These are phyloP conservation scores for Hydractinia symbiolongicarpus DNA, from an alignment of 30 jellyfish, hydroid and myxozoan genomes.

Conservation along the genomic window DNA sequence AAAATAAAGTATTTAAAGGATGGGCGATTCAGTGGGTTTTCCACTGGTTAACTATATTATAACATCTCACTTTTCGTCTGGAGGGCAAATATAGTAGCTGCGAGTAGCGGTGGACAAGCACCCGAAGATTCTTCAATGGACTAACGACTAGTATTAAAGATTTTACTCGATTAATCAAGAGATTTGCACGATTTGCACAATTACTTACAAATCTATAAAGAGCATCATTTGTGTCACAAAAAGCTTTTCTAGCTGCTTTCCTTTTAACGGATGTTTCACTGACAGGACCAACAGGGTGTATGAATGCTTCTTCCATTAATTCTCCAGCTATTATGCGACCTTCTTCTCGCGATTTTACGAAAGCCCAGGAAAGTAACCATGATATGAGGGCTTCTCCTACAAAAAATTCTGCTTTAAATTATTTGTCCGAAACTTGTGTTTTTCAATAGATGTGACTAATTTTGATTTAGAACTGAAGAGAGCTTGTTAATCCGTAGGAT, in stretches of 20 bases:
- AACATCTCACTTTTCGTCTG: too few species aligned
- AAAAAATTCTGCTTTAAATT: background rate
- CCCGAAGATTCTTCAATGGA: too few species aligned
- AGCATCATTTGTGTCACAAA: conserved; percentile 44
- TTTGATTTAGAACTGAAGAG: too few species aligned
- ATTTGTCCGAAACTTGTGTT: background rate
- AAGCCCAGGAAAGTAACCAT: conserved; percentile 76
- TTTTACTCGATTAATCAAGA: too few species aligned
- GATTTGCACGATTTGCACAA: too few species aligned
- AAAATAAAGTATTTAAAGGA: too few species aligned
- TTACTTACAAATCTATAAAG: conserved; percentile 66
- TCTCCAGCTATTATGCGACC: conserved; percentile 51
- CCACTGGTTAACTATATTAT: too few species aligned
- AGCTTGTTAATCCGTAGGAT: too few species aligned
- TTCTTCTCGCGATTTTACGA: conserved; percentile 55
- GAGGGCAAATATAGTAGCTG: too few species aligned
- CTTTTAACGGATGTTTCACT: conserved; percentile 45
- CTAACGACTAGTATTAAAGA: too few species aligned
- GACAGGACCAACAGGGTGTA: conserved; percentile 77
- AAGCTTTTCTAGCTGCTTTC: conserved; percentile 48
- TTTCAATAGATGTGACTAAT: background rate
- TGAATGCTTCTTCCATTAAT: conserved; percentile 49
- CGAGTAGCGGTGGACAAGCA: too few species aligned
- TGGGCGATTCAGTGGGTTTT: too few species aligned
- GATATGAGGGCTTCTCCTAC: conserved; percentile 57